Base-by-base conservation (phyloP, 1,140 invertebrate species). In the Monomorium pharaonis region DNA sequence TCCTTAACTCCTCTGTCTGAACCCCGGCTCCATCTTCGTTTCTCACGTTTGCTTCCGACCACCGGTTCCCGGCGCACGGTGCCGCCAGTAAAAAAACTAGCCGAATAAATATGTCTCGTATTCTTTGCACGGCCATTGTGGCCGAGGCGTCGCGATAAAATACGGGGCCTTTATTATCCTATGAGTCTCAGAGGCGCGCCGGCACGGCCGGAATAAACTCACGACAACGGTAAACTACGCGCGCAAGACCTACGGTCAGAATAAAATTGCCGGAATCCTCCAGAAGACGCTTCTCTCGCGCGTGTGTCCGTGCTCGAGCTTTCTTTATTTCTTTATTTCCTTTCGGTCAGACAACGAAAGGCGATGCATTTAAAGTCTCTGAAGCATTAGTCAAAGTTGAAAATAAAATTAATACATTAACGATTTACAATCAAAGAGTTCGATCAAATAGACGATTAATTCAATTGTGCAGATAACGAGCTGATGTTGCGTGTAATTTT, bases 61-160 rank as follows among this genome's bases (percentile, higher is more conserved):
- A 37, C 44, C n/a, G 47, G 58, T 74, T 51, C 63, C 54, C 63
- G 58, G 74, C 75, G 81, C 63, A 42, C 63, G 63, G 67, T 70
- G 81, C 21, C 21, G 63, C 47, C 58, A 24, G 76, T 60, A 74
- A 87, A 89, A n/a, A 78, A 75, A 67, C 58, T 67, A 62, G 75
- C 69, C 90, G 88, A 91, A 92, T 92, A 92, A 92, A 92, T 92
- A 92, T 83, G 89, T 86, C 84, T 49, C 85, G 91, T 92, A 91
- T 92, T 92, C 91, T 91, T 88, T 87, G 88, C 86, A 78, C 65
- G 86, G 88, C 84, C 85, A 92, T 92, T 91, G 91, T 91, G 89
- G 91, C 70, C 89, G 83, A 77, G 85, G 88, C 84, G 85, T 49
- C 85, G 89, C 74, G 56, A 77, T 92, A 86, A 92, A 91, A 92